Evolutionary conservation across 1,140 invertebrate genomes (phyloP).

Genomic region (Phymastichus coffea): DNA sequence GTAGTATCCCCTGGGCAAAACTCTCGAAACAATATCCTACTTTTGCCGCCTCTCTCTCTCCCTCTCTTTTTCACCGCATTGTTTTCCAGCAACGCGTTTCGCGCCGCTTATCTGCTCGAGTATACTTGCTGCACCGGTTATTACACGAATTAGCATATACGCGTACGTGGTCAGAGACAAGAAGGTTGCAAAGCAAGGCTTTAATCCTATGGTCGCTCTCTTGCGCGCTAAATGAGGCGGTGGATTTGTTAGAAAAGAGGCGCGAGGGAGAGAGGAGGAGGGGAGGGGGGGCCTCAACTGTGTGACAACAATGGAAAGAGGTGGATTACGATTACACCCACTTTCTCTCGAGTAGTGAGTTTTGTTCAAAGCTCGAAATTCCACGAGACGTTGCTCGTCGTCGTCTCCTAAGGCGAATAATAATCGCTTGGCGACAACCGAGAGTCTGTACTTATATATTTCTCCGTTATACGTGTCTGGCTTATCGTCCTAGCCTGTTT

Average conservation of each 20-base stretch:
- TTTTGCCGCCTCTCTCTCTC: too few relatives aligned
- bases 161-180: conserved; percentile 50
- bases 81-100: background rate
- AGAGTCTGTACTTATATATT: too few relatives aligned
- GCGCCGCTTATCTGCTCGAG: conserved; percentile 35
- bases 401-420: too few relatives aligned
- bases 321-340: conserved; percentile 27
- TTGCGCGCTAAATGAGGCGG: conserved; percentile 54
- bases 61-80: conserved; percentile 3
- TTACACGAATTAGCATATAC: conserved; percentile 46
- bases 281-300: background rate
- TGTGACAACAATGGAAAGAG: conserved; percentile 18
- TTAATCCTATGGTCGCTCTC: too few relatives aligned
- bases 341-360: too few relatives aligned
- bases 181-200: too few relatives aligned
- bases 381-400: too few relatives aligned
- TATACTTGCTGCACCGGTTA: too few relatives aligned
- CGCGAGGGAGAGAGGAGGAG: conserved; percentile 7
- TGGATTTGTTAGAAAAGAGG: conserved; percentile 54
- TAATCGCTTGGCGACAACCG: too few relatives aligned
- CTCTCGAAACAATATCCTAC: background rate
- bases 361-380: too few relatives aligned
- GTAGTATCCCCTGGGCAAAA: background rate
- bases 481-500: too few relatives aligned
- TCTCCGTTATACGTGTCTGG: too few relatives aligned